These are phyloP conservation scores for Zaprionus ghesquierei DNA, from an alignment of 1,140 invertebrate genomes.

Conservation along the genomic window DNA sequence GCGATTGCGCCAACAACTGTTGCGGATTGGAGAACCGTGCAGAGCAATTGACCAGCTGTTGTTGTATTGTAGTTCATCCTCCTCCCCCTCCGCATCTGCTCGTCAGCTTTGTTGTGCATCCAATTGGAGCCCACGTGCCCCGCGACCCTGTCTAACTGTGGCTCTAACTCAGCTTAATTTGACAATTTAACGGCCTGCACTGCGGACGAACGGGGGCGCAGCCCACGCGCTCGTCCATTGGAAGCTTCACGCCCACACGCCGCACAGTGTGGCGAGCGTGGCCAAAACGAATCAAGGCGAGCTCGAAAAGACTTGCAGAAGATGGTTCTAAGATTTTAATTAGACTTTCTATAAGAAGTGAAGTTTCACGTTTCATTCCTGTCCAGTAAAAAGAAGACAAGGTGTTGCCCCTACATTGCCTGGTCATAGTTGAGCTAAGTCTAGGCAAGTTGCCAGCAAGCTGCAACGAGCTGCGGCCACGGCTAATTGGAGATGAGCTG, in stretches of 20 bases:
- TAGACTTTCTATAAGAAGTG: too few species aligned
- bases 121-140: slow-evolving; percentile 20
- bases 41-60: neutral
- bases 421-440: too few species aligned
- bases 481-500: neutral
- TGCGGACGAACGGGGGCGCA: neutral
- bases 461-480: neutral
- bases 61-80: neutral
- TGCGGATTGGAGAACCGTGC: neutral
- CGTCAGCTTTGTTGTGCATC: neutral
- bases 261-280: neutral
- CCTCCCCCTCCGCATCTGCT: neutral
- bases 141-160: neutral
- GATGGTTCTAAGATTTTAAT: too few species aligned
- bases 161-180: slow-evolving; percentile 48
- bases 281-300: neutral
- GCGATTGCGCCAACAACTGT: neutral
- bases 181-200: slow-evolving; percentile 56
- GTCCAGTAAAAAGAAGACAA: too few species aligned
- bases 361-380: too few species aligned
- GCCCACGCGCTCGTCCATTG: slow-evolving; percentile 32
- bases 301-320: neutral
- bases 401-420: too few species aligned
- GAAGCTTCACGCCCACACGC: neutral
- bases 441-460: too few species aligned